Percentiles rank a stretch among this genome's conserved stretches.
These are phyloP conservation scores for Incurvaria masculella DNA, from an alignment of 2,888 invertebrate species.

Conservation along the genomic window DNA sequence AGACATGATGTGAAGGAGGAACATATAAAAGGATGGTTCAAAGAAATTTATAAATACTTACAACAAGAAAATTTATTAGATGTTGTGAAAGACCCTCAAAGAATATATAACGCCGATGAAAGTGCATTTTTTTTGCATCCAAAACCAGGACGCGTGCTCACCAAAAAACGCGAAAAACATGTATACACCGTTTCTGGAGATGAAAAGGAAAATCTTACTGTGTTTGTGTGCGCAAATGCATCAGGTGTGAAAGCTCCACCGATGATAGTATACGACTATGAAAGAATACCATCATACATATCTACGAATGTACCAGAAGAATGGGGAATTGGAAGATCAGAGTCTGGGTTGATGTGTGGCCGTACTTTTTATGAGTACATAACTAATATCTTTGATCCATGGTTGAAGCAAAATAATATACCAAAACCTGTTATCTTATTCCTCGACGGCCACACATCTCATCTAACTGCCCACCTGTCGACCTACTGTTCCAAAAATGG, in stretches of 20 bases:
- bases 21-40: constrained; percentile 11
- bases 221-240: background rate
- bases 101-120: constrained; percentile 15
- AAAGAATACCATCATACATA: constrained; percentile 5
- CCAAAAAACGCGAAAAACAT: background rate
- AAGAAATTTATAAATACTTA: constrained; percentile 2
- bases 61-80: background rate
- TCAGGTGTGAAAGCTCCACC: constrained; percentile 1
- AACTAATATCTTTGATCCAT: constrained; percentile 4
- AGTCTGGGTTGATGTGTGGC: constrained; percentile 7
- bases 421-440: constrained; percentile 5
- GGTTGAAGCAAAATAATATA: constrained; percentile 5
- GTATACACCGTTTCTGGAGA: background rate
- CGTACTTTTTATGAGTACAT: constrained; percentile 6
- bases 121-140: background rate
- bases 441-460: constrained; percentile 11
- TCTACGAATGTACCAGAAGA: constrained; percentile 3
- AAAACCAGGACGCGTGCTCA: background rate
- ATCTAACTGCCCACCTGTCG: constrained; percentile 10
- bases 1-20: constrained; percentile 13
- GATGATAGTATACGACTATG: constrained; percentile 5
- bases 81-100: constrained; percentile 13
- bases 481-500: constrained; percentile 6
- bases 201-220: background rate
- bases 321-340: constrained; percentile 4